Evolutionary conservation across 1,140 invertebrate species (phyloP).

Genomic region (Polyergus mexicanus): DNA sequence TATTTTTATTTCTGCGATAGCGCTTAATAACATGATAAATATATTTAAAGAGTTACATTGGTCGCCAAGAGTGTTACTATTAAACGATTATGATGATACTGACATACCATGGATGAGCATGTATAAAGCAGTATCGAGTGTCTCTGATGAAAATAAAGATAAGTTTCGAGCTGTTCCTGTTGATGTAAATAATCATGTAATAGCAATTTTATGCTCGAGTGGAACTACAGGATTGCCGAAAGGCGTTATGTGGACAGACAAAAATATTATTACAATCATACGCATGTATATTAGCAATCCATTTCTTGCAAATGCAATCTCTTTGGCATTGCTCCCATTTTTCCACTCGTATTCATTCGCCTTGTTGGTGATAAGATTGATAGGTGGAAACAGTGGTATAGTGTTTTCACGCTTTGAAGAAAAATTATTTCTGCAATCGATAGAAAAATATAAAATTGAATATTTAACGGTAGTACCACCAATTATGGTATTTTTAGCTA

Average conservation of each 20-base stretch:
- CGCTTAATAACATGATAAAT: slow-evolving; percentile 44
- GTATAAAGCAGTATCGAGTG: slow-evolving; percentile 53
- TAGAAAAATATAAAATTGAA: slow-evolving; percentile 88
- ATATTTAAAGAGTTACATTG: slow-evolving; percentile 68
- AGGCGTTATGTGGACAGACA: slow-evolving; percentile 92
- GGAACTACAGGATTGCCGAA: slow-evolving; percentile 93
- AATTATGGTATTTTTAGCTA: slow-evolving; percentile 87
- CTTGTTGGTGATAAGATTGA: slow-evolving; percentile 72
- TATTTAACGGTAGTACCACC: slow-evolving; percentile 87
- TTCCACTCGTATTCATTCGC: slow-evolving; percentile 85
- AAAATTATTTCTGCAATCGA: slow-evolving; percentile 87
- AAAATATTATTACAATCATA: slow-evolving; percentile 86
- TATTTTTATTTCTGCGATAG: slow-evolving; percentile 79
- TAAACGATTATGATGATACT: slow-evolving; percentile 42
- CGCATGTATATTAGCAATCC: slow-evolving; percentile 40
- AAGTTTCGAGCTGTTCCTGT: slow-evolving; percentile 73
- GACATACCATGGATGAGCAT: slow-evolving; percentile 52
- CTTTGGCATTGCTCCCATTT: slow-evolving; percentile 81
- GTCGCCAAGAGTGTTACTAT: slow-evolving; percentile 69
- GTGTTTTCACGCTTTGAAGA: slow-evolving; percentile 88
- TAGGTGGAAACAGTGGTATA: slow-evolving; percentile 81
- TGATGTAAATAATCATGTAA: slow-evolving; percentile 79
- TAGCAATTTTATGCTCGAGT: slow-evolving; percentile 88
- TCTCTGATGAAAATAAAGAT: slow-evolving; percentile 28
- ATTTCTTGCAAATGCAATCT: slow-evolving; percentile 43